Base-by-base conservation (phyloP, 2,888 invertebrate species). In the Polia nebulosa region DNA sequence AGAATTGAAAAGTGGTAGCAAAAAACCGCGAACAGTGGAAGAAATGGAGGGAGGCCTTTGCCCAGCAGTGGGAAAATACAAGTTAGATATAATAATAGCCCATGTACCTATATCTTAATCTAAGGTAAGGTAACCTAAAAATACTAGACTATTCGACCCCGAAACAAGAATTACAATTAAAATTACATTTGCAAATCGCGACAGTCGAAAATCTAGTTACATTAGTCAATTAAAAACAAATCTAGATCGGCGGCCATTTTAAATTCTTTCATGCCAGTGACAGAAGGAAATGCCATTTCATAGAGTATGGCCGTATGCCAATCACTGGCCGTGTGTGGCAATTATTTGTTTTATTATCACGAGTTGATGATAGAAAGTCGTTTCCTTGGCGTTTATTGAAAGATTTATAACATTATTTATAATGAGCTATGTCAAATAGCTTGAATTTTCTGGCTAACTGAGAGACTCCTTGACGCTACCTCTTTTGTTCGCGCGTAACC, bases 191-290 rank as follows among this genome's bases (percentile, higher is more conserved):
- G 44, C 2, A 39, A 49, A 34, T 27, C 17, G 8, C 17, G 15
- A 56, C 55, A 45, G 15, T 49, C 32, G 22, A 61, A 39, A 57
- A 25, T 45, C 27, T 39, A 68, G 66, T 60, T 41, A 51, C 51
- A 73, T 45, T 72, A 52, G 32, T 60, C 62, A 80, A 78, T 75
- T 75, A 65, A 76, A 74, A 64, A 49, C 13, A n/a, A 62, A 64
- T 77, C 59, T 78, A 78, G 61, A 76, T 44, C 47, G 76, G 47
- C 76, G 25, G 56, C 55, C 76, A 80, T 76, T 62, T 68, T 59
- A 49, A 80, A 76, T 75, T 20, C 62, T 68, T 68, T 65, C 22
- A 32, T 55, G 56, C 25, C 39, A 52, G 34, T 52, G 47, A 47
- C 34, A 27, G 57, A 68, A 63, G 58, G 68, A 79, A 68, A 74